Conservation (phyloP, 1,140 invertebrate species). For the Zaprionus lachaisei region DNA sequence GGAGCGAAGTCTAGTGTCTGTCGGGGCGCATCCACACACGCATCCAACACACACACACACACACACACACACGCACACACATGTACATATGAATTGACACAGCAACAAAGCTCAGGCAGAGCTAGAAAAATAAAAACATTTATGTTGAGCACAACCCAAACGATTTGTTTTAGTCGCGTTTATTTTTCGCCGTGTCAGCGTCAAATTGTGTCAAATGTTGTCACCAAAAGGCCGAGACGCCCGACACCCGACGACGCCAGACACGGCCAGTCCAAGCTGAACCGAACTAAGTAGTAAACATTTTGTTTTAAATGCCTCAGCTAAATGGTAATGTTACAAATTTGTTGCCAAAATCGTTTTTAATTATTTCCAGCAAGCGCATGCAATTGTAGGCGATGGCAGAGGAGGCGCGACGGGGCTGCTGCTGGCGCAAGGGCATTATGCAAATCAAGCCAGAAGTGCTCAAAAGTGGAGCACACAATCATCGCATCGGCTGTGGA, state of each 20-base stretch:
- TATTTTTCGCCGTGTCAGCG: constrained; percentile 64
- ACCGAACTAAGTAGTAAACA: constrained; percentile 27
- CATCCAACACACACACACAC: constrained; percentile 8
- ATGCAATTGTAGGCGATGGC: not conserved
- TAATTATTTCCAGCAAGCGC: constrained; percentile 65
- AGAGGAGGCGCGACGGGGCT: not conserved
- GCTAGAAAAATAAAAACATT: constrained; percentile 8
- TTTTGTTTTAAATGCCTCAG: constrained; percentile 49
- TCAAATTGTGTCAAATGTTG: constrained; percentile 77
- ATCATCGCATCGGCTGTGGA: constrained; percentile 8
- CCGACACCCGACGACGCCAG: constrained; percentile 6
- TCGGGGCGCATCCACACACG: constrained; percentile 20
- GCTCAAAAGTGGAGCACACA: constrained; percentile 30
- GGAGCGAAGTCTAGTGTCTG: not conserved
- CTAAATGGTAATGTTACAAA: constrained; percentile 64
- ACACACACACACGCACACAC: not conserved
- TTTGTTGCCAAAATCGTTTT: constrained; percentile 60
- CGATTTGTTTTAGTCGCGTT: constrained; percentile 44
- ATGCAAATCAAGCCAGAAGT: constrained; percentile 24
- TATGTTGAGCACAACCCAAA: constrained; percentile 15
- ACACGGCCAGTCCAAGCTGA: constrained; percentile 2
- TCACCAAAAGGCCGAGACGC: constrained; percentile 52
- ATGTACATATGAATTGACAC: not conserved
- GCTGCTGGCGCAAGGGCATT: constrained; percentile 31
- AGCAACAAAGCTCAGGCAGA: not conserved